A percentile compares a stretch with the other conserved stretches of the same genome.
Evolutionary conservation across 2,888 invertebrate species (phyloP).

Genomic region (Crocallis elinguaria): DNA sequence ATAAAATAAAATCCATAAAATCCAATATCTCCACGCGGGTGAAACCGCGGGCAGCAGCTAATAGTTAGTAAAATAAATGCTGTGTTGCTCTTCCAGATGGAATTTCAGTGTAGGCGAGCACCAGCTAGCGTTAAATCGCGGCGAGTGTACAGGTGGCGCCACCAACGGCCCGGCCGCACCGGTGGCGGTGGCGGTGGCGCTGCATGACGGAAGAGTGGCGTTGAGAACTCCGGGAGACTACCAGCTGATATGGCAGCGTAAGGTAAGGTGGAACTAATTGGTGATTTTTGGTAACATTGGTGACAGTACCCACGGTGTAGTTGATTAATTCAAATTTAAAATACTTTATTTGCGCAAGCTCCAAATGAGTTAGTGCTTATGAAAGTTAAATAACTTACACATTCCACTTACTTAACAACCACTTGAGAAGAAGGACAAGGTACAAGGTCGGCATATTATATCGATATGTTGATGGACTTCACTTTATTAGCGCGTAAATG

Average conservation of each 20-base stretch:
- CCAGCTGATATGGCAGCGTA: constrained; percentile 89
- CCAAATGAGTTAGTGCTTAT: no score
- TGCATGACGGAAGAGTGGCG: constrained; percentile 93
- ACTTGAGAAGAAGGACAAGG: no score
- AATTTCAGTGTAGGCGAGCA: constrained; percentile 98
- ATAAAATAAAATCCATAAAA: no score
- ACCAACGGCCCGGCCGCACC: constrained; percentile 87
- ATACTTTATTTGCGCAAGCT: no score
- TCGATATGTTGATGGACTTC: no score
- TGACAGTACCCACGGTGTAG: neutral
- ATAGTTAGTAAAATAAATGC: no score
- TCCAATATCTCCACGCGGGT: no score
- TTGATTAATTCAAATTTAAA: neutral
- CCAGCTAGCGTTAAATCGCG: constrained; percentile 86
- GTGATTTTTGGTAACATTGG: neutral
- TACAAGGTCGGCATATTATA: no score
- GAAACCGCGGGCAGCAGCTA: no score
- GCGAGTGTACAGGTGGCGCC: constrained; percentile 79
- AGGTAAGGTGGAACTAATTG: constrained; percentile 76
- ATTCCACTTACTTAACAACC: no score
- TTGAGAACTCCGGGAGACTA: constrained; percentile 86
- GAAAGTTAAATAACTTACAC: no score
- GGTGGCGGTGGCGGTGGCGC: constrained; percentile 89
- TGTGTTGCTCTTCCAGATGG: constrained; percentile 87
- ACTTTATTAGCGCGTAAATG: no score